Conservation (phyloP, 2,797 vertebrate genomes). For the Acanthopagrus latus region DNA sequence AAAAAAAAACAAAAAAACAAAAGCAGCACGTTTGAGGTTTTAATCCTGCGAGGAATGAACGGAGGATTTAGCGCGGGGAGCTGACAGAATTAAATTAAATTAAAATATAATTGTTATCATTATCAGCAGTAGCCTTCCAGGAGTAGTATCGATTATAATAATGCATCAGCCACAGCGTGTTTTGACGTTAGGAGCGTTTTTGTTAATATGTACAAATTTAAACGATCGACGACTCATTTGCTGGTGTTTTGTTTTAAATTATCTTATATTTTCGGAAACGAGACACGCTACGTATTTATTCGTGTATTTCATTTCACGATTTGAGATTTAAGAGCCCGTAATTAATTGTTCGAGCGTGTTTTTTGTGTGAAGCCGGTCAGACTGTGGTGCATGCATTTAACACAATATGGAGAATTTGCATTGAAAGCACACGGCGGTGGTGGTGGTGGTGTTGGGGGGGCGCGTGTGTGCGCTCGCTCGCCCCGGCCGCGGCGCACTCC, state of each 20-base stretch:
- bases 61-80: constrained; percentile 15
- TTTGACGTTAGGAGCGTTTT: neutral
- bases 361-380: neutral
- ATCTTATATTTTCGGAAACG: neutral
- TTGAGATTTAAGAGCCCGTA: neutral
- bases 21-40: constrained; percentile 16
- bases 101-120: constrained; percentile 1
- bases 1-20: no score
- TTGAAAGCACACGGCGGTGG: constrained; percentile 4
- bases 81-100: constrained; percentile 7
- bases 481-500: constrained; percentile 66
- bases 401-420: neutral
- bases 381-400: neutral
- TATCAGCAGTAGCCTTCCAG: constrained; percentile 1
- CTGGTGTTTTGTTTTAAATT: constrained; percentile 25
- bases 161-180: neutral
- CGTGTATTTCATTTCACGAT: neutral
- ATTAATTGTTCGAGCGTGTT: neutral
- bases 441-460: no score
- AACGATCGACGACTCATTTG: constrained; percentile 14
- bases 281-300: neutral
- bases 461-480: constrained; percentile 7
- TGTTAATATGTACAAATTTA: constrained; percentile 6
- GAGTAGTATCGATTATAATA: constrained; percentile 13
- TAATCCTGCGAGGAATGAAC: constrained; percentile 36